phyloP scores from a whole-genome alignment of 2,113 vertebrate species.

The Bambusicola thoracicus region DNA sequence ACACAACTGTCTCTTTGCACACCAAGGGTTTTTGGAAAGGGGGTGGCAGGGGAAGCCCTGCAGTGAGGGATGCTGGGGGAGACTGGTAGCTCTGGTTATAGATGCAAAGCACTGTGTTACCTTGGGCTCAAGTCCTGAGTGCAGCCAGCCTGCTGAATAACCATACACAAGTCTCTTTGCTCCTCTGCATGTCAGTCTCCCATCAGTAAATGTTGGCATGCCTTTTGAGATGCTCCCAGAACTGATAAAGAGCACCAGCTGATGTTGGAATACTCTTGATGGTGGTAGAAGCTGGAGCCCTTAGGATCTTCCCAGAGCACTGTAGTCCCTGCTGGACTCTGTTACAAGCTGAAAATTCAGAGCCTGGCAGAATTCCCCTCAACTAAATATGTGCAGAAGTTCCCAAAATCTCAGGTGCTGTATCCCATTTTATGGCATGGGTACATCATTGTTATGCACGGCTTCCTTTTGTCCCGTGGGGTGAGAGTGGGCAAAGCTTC shows the following conservation, averaged over 20 bases:
- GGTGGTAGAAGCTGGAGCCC: not conserved
- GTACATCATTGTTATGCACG: not conserved
- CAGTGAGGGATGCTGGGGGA: not conserved
- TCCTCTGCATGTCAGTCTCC: not conserved
- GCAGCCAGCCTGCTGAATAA: not conserved
- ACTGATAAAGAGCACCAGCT: not conserved
- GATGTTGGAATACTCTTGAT: not conserved
- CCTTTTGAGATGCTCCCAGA: not conserved
- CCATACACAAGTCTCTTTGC: not conserved
- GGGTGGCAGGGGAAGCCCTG: too few species aligned
- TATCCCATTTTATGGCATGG: not conserved
- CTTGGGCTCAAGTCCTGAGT: not conserved
- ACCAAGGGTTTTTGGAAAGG: not conserved
- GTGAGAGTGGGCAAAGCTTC: not conserved
- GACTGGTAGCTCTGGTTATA: not conserved
- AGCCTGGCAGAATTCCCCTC: not conserved
- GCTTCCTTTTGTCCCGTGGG: not conserved
- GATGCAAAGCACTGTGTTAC: not conserved
- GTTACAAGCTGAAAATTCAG: rapidly evolving
- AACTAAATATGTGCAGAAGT: not conserved
- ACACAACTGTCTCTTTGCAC: not conserved
- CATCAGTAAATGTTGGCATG: not conserved
- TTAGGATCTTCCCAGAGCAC: not conserved
- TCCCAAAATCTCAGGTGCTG: not conserved
- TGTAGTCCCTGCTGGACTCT: not conserved